Evolutionary conservation across 2,888 invertebrate species (phyloP), one percentile per base, ranked within the genome.

Genomic region (Notodonta ziczac): DNA sequence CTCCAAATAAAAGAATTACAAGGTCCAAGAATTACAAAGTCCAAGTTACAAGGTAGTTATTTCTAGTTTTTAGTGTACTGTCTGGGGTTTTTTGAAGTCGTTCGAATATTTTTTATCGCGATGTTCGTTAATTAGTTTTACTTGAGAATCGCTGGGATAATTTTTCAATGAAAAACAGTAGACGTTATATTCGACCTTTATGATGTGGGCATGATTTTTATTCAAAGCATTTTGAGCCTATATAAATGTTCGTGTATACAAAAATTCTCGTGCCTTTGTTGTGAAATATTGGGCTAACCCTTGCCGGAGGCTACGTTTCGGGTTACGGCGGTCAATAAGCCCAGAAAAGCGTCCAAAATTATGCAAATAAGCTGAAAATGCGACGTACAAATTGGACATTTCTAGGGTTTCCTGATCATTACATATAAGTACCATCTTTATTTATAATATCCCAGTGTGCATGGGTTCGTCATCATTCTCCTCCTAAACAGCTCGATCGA

Each of bases 301-400:
- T 73, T 74, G 71, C 76, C 72, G 65, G 63, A 59, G 72, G 77
- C 76, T 62, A 70, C 62, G 67, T 80, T 77, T 71, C 74, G 70
- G 71, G 74, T 66, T 69, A 54, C 60, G 56, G 54, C 58, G 72
- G 70, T 75, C 72, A 77, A 78, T 75, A 73, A 74, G 66, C 70
- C 67, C 66, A 62, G 70, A 78, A 69, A 78, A 73, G 74, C 67
- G 61, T 39, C 63, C 66, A 48, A 53, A 61, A 51, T 67, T 69
- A 72, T 55, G 61, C 62, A 70, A 66, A 59, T 66, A 69, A 56
- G 67, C 12, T 54, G 62, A 66, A 60, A 62, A 59, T 59, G 58
- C 5, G 13, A 16, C 57, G 35, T 61, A 48, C 32, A 57, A 54
- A 65, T 60, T 58, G 39, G 55, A 52, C 35, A 35, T 54, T 53